These are phyloP conservation scores for Cephus spinipes DNA, from an alignment of 2,888 invertebrate species.

Conservation along the genomic window DNA sequence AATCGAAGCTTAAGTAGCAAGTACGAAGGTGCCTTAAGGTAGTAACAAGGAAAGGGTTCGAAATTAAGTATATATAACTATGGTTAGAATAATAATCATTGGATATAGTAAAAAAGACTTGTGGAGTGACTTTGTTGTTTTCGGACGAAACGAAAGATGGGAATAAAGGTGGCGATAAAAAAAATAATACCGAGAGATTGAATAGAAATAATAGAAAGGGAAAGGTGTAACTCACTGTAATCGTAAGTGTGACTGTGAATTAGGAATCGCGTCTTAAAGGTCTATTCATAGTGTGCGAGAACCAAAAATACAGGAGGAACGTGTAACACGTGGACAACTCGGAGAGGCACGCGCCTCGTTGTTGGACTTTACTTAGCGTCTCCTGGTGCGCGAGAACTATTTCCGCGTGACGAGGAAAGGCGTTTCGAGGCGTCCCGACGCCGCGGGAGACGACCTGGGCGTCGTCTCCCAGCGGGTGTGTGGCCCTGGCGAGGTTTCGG, in stretches of 20 bases:
- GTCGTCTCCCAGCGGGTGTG: constrained; percentile 51
- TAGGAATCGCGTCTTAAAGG: neutral
- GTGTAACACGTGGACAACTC: constrained; percentile 21
- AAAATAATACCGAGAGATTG: neutral
- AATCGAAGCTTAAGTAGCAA: neutral
- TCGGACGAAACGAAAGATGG: neutral
- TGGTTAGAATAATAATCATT: neutral
- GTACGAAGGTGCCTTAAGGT: neutral
- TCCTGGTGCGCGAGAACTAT: constrained; percentile 56
- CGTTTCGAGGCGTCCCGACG: constrained; percentile 38
- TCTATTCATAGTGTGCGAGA: constrained; percentile 19
- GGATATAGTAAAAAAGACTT: neutral
- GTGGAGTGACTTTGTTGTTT: neutral
- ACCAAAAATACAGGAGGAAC: constrained; percentile 22
- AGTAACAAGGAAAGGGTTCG: neutral
- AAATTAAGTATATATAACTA: neutral
- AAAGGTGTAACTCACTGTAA: neutral
- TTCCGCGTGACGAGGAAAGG: constrained; percentile 42
- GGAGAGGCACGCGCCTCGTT: constrained; percentile 52
- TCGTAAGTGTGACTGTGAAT: neutral
- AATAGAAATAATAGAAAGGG: neutral
- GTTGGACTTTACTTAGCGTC: constrained; percentile 37
- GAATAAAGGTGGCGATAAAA: neutral
- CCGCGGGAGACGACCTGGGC: constrained; percentile 53
- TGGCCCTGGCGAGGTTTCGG: constrained; percentile 39